These are phyloP conservation scores for Eilema caniola DNA, from an alignment of 2,888 invertebrate genomes.

Conservation along the genomic window DNA sequence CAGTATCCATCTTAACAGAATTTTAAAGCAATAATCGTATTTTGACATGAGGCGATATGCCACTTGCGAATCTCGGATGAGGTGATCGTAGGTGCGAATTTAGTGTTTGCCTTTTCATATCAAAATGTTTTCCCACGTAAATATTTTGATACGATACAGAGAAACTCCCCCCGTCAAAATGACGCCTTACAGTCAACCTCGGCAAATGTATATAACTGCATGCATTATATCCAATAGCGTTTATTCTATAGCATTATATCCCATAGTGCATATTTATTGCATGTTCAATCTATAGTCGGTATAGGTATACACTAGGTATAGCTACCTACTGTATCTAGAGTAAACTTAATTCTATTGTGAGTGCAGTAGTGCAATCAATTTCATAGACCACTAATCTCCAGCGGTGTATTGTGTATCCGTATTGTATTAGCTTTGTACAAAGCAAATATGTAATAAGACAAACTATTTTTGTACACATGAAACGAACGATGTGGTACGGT, in stretches of 20 bases:
- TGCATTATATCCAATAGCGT: background rate
- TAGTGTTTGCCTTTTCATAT: too few species aligned
- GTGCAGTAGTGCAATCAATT: conserved; percentile 1
- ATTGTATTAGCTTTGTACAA: conserved; percentile 1
- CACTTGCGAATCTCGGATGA: too few species aligned
- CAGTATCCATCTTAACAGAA: too few species aligned
- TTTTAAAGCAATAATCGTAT: too few species aligned
- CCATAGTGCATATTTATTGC: background rate
- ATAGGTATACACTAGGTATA: too few species aligned
- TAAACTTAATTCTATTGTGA: background rate
- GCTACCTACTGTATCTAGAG: background rate
- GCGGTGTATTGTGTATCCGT: background rate
- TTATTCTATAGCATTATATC: too few species aligned
- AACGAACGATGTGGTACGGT: background rate
- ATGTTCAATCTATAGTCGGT: background rate
- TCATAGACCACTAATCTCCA: background rate
- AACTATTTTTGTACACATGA: background rate
- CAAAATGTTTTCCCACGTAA: too few species aligned
- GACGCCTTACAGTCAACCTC: background rate
- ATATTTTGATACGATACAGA: too few species aligned
- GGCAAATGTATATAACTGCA: background rate
- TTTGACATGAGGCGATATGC: too few species aligned
- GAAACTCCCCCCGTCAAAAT: too few species aligned
- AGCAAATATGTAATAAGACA: background rate
- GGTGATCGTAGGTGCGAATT: too few species aligned